These are phyloP conservation scores for Archocentrus centrarchus DNA, from an alignment of 2,113 vertebrate genomes.

Conservation along the genomic window DNA sequence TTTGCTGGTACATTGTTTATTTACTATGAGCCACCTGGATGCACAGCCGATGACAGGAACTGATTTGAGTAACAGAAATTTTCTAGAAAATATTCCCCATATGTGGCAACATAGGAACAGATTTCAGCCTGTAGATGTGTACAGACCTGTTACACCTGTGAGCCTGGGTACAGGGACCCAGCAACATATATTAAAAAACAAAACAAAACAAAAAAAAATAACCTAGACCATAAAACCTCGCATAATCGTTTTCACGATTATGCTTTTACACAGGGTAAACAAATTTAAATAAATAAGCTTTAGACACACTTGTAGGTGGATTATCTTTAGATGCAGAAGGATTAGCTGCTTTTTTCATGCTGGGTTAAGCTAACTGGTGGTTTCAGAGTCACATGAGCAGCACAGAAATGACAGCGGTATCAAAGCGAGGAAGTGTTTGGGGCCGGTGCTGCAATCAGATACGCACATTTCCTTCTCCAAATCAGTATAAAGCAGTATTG, in stretches of 20 bases:
- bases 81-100: not conserved
- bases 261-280: not conserved
- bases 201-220: not conserved
- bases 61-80: not conserved
- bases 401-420: not conserved
- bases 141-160: too few relatives aligned
- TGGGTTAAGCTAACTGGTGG: not conserved
- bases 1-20: slow-evolving; percentile 3
- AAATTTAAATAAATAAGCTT: not conserved
- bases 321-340: not conserved
- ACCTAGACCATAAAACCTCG: not conserved
- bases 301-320: not conserved
- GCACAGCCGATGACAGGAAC: not conserved
- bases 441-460: not conserved
- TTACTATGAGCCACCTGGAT: not conserved
- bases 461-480: not conserved
- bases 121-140: not conserved
- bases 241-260: not conserved
- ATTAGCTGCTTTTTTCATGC: not conserved
- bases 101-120: not conserved
- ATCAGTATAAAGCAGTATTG: not conserved
- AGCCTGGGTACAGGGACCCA: too few relatives aligned
- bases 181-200: too few relatives aligned
- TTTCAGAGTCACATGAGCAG: not conserved
- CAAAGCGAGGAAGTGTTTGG: not conserved